A percentile compares a stretch with the other conserved stretches of the same genome.
These are phyloP conservation scores for Chelonus insularis DNA, from an alignment of 1,140 invertebrate genomes.

Conservation along the genomic window DNA sequence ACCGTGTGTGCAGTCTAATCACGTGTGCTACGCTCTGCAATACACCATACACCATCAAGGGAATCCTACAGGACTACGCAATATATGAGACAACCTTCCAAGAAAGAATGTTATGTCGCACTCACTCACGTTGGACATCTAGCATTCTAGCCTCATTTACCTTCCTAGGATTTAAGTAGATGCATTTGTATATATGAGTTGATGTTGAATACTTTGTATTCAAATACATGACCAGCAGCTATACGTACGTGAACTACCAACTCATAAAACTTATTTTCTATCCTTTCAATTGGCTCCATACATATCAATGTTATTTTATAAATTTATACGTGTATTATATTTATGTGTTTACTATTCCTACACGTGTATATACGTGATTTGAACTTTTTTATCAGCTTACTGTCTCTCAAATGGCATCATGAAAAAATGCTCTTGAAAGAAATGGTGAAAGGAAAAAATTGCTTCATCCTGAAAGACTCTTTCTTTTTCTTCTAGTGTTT, in stretches of 20 bases:
- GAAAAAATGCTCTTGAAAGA: too few species aligned
- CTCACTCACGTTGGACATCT: too few species aligned
- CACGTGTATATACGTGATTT: too few species aligned
- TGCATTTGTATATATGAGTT: neutral
- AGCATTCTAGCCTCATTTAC: neutral
- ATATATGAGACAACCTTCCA: neutral
- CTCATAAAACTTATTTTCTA: neutral
- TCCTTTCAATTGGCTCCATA: neutral
- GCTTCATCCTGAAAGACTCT: too few species aligned
- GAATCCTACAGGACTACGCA: neutral
- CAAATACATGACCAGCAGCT: constrained; percentile 4
- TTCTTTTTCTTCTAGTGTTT: too few species aligned
- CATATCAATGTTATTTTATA: neutral
- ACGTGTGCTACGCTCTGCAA: neutral
- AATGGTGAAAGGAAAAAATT: too few species aligned
- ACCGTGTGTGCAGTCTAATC: neutral
- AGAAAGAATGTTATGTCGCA: neutral
- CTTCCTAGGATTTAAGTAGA: neutral
- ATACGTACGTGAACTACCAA: constrained; percentile 10
- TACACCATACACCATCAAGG: neutral
- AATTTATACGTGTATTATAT: neutral
- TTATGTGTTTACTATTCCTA: too few species aligned
- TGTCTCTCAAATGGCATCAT: too few species aligned
- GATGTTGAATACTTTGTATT: neutral
- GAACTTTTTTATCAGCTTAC: too few species aligned